Evolutionary conservation across 2,888 invertebrate genomes (phyloP).

Genomic region (Drosophila phalerata): DNA sequence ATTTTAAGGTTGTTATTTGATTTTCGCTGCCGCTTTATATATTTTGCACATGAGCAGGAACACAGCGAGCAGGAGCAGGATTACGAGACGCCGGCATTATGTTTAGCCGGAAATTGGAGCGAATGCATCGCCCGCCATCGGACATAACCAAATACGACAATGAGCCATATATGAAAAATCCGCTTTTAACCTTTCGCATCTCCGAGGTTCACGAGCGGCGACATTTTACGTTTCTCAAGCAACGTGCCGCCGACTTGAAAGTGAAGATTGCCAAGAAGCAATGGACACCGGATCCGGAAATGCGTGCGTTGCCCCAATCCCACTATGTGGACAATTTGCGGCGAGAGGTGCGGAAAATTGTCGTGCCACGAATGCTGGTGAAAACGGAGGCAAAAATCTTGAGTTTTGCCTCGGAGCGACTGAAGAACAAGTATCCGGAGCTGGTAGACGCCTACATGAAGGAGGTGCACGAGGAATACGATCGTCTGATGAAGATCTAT

Average conservation of each 20-base stretch:
- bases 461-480: constrained; percentile 87
- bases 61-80: constrained; percentile 13
- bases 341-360: constrained; percentile 87
- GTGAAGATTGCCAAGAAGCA: constrained; percentile 74
- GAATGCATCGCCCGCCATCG: constrained; percentile 82
- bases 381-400: constrained; percentile 88
- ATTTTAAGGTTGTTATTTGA: constrained; percentile 20
- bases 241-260: constrained; percentile 83
- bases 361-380: constrained; percentile 88
- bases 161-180: constrained; percentile 84
- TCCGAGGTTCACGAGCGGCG: constrained; percentile 83
- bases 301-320: constrained; percentile 86
- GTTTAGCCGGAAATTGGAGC: constrained; percentile 80
- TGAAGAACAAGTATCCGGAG: constrained; percentile 87
- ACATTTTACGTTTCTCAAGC: constrained; percentile 82
- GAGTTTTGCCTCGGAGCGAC: constrained; percentile 86
- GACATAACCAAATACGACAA: constrained; percentile 84
- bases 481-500: constrained; percentile 87
- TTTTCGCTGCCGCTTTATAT: constrained; percentile 23
- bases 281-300: constrained; percentile 85
- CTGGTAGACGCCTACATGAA: constrained; percentile 86
- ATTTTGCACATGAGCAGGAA: constrained; percentile 36
- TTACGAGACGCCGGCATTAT: constrained; percentile 53
- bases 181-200: constrained; percentile 83
- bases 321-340: constrained; percentile 87